Evolutionary conservation across 1,140 invertebrate genomes (phyloP).

Genomic region (Bombus turneri): DNA sequence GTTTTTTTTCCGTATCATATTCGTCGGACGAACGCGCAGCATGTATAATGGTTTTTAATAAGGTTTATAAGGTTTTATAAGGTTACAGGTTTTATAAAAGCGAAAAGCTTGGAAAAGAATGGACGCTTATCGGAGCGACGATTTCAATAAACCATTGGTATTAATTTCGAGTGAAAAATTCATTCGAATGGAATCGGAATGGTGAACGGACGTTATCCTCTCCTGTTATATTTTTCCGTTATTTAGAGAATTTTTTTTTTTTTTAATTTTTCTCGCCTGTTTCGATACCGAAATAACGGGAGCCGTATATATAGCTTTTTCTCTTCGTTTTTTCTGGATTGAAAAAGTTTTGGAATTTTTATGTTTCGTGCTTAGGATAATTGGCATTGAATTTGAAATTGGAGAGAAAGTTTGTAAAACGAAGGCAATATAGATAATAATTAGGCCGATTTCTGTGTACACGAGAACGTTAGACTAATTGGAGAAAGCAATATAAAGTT

Average conservation of each 20-base stretch:
- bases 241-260: no score
- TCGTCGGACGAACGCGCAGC: not conserved
- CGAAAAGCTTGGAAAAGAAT: not conserved
- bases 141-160: not conserved
- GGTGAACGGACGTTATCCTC: no score
- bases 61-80: no score
- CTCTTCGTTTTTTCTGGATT: not conserved
- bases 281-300: not conserved
- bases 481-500: slow-evolving; percentile 5
- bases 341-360: not conserved
- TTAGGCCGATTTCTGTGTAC: not conserved
- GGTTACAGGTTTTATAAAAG: not conserved
- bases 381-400: not conserved
- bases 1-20: slow-evolving; percentile 19
- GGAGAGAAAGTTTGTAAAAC: not conserved
- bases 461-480: not conserved
- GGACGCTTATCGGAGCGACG: not conserved
- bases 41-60: no score
- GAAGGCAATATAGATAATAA: not conserved
- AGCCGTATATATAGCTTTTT: no score
- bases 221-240: not conserved
- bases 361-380: not conserved
- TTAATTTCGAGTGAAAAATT: slow-evolving; percentile 8
- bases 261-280: not conserved
- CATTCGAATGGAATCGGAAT: not conserved